Conservation (phyloP, 2,888 invertebrate genomes). For the Bombyx huttoni region DNA sequence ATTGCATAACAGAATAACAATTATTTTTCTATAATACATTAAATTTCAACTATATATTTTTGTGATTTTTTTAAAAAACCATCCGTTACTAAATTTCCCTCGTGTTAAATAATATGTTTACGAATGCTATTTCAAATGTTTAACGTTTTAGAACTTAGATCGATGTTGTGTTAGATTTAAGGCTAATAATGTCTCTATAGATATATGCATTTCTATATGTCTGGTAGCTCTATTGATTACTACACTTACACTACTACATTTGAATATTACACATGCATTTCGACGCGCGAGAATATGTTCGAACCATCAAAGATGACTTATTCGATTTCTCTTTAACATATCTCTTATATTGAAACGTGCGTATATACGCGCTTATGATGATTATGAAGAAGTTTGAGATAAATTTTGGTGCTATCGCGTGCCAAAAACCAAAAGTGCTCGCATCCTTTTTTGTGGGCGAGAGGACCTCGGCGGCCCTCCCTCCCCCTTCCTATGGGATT, state of each 20-base stretch:
- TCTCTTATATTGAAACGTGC: background rate
- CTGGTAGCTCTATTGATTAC: no score
- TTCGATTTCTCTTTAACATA: background rate
- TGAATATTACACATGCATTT: no score
- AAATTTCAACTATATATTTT: background rate
- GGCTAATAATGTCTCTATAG: no score
- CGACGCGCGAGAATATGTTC: no score
- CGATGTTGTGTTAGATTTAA: background rate
- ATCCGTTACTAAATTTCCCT: no score
- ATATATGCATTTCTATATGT: no score
- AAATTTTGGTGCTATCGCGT: background rate
- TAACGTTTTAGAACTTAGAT: background rate
- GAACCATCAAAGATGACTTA: background rate
- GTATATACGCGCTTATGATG: background rate
- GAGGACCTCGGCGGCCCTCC: no score
- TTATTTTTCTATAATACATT: background rate
- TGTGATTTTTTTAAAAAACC: no score
- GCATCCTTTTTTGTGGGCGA: no score
- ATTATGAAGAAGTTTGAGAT: background rate
- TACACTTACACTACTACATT: no score
- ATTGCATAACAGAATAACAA: background rate
- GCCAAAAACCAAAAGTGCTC: background rate
- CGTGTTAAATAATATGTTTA: background rate
- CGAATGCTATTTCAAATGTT: background rate
- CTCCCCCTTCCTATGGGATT: no score